Evolutionary conservation across 2,797 vertebrate species (phyloP), one percentile per base, ranked within the genome.

Genomic region (Eulemur coronatus): DNA sequence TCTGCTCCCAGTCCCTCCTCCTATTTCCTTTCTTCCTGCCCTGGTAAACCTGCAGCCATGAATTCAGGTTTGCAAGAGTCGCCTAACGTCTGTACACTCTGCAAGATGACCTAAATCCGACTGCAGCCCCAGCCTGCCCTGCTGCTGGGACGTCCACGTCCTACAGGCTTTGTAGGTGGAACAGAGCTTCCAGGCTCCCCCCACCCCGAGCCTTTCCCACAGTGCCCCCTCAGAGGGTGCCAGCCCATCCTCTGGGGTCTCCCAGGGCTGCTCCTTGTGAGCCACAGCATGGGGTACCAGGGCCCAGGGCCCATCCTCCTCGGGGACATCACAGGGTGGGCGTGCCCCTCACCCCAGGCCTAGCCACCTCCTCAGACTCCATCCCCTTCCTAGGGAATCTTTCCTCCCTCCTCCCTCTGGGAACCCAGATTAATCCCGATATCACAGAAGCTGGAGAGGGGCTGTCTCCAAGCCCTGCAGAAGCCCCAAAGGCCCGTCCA

Each of bases 101-200:
- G 50, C 13, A 10, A 8, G 61, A 8, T 3, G 4, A 18, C 18
- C 61, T 0, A 3, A 61, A 5, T 59, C 43, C 7, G 35, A 50
- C 20, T 5, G 5, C 14, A 17, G 69, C 38, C 12, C 2, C 30
- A 24, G 52, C 55, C 46, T 0, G 2, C 0, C 3, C 2, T 6
- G 72, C 46, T 1, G 4, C 41, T 11, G 33, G 55, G 26, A 26
- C 11, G 4, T 59, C 2, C 57, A 4, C 2, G 2, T 63, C 63
- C 63, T 35, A 2, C 3, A 59, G 75, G 30, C 18, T 46, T 41
- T 38, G 14, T 0, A 9, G 4, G 50, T 17, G 26, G 9, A 2
- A 2, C 0, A 43, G 43, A 76, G 17, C 30, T 48, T 28, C 24
- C 12, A 30, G 43, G 46, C 15, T 35, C 35, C 17, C 35, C 4